Conservation (phyloP, 2,797 vertebrate species). For the Lophotriccus pileatus region DNA sequence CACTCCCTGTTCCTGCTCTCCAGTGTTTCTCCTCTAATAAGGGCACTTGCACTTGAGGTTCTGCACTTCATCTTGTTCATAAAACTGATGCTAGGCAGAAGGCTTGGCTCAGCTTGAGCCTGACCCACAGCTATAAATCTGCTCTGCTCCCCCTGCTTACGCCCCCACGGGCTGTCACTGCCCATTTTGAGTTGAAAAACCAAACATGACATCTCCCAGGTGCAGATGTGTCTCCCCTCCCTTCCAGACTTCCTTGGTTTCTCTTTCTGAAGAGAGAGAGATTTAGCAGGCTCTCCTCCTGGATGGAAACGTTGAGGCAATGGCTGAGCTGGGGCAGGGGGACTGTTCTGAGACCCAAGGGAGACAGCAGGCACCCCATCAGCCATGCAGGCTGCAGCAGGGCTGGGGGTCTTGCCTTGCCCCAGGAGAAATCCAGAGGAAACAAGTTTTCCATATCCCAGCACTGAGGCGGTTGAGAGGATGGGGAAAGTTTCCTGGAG, state of each 20-base stretch:
- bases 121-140: conserved; percentile 64
- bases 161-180: conserved; percentile 48
- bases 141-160: background rate
- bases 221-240: conserved; percentile 30
- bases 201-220: conserved; percentile 62
- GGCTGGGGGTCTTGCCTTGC: background rate
- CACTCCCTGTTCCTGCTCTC: background rate
- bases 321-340: background rate
- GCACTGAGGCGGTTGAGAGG: background rate
- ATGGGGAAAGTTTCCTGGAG: background rate
- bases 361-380: background rate
- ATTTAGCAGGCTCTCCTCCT: background rate
- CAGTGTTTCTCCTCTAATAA: background rate
- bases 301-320: background rate
- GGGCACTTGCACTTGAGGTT: background rate
- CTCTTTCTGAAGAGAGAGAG: background rate
- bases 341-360: background rate
- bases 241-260: conserved; percentile 65
- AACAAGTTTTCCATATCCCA: background rate
- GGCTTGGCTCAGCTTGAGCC: conserved; percentile 18
- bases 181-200: conserved; percentile 47
- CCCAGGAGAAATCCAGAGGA: background rate
- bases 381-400: background rate
- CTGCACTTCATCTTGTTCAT: conserved; percentile 54
- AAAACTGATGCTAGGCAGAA: conserved; percentile 57